These are phyloP conservation scores for Chondrosia reniformis DNA, from an alignment of 37 sponge, comb jelly and placozoan genomes.

Conservation along the genomic window DNA sequence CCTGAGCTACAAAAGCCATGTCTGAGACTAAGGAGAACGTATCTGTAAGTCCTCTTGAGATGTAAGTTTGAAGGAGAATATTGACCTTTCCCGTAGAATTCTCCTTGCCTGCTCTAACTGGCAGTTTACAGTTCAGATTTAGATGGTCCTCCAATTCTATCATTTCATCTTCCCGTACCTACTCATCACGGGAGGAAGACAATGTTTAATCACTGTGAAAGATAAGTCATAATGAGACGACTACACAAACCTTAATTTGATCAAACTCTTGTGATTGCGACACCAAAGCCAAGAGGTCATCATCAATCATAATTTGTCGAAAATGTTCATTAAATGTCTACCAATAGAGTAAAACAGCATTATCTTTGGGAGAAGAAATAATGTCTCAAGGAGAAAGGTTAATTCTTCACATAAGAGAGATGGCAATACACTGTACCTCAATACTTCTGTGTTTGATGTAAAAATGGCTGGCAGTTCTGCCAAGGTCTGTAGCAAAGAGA, in stretches of 20 bases:
- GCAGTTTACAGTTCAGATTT: constrained; percentile 34
- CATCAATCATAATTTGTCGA: constrained; percentile 74
- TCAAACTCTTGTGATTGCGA: constrained; percentile 88
- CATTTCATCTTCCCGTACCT: constrained; percentile 94
- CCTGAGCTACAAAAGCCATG: constrained; percentile 87
- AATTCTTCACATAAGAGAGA: too few species aligned
- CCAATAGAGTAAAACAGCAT: not conserved
- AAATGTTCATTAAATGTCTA: constrained; percentile 82
- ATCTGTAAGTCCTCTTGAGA: constrained; percentile 68
- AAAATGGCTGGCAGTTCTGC: constrained; percentile 90
- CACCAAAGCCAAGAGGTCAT: constrained; percentile 68
- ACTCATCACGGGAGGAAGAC: not conserved
- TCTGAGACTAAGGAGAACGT: constrained; percentile 96
- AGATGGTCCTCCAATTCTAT: constrained; percentile 58
- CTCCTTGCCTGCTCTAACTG: constrained; percentile 78
- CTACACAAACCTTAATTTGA: constrained; percentile 75
- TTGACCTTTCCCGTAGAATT: constrained; percentile 93
- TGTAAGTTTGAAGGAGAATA: constrained; percentile 84
- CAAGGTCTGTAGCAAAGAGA: constrained; percentile 85
- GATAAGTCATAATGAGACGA: not conserved
- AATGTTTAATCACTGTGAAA: not conserved
- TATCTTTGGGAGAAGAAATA: too few species aligned
- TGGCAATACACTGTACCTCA: constrained; percentile 53
- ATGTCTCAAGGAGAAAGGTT: too few species aligned
- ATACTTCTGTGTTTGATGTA: constrained; percentile 92